These are phyloP conservation scores for Sebastes vulpes DNA, from an alignment of 2,797 vertebrate genomes.

Conservation along the genomic window DNA sequence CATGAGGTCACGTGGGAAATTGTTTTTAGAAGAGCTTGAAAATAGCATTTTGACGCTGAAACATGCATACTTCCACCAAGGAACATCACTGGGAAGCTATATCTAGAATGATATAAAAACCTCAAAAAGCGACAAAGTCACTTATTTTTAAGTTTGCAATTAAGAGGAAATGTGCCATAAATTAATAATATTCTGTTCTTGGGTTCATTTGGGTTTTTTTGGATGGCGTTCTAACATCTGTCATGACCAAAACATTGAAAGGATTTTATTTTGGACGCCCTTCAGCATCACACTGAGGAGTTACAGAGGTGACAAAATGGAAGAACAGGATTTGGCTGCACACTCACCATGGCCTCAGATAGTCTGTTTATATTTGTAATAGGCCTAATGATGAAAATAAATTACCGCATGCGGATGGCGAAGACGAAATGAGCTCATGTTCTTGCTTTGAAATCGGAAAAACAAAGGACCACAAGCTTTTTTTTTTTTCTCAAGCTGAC, in stretches of 20 bases:
- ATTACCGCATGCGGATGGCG: constrained; percentile 7
- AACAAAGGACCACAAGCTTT: constrained; percentile 19
- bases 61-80: too few relatives aligned
- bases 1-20: too few relatives aligned
- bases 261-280: neutral
- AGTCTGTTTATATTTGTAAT: constrained; percentile 21
- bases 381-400: constrained; percentile 31
- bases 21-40: too few relatives aligned
- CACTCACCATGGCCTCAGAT: constrained; percentile 8
- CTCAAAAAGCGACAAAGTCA: neutral
- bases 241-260: neutral
- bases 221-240: constrained; percentile 6
- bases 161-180: neutral
- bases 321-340: constrained; percentile 12
- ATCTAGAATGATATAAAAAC: too few relatives aligned
- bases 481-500: neutral
- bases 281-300: neutral
- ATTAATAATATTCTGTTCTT: neutral
- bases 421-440: constrained; percentile 38
- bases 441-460: constrained; percentile 29
- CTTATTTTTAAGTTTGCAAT: neutral
- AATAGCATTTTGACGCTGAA: too few relatives aligned
- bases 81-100: fast-evolving
- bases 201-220: neutral
- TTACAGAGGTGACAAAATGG: constrained; percentile 25